Evolutionary conservation across 2,797 vertebrate species (phyloP), one percentile per base, ranked within the genome.

Genomic region (Corythornis leucogaster): DNA sequence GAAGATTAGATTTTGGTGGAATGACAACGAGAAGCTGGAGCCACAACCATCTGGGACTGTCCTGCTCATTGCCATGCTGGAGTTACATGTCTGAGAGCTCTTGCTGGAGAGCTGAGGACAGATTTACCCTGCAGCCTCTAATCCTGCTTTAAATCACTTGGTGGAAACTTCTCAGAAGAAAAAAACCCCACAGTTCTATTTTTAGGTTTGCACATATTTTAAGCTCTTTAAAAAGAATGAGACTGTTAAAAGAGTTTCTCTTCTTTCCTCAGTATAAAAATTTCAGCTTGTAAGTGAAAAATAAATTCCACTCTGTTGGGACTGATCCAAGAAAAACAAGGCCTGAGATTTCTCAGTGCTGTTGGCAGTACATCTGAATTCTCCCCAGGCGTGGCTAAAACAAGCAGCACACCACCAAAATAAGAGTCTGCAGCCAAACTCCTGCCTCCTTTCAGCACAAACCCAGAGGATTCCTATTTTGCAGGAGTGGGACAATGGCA

Each of bases 241-340:
- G n/a, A 74, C 85, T 46, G 57, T 89, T 57, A 91, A 55, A 88
- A 92, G 66, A 76, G 91, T 69, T 94, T 78, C 67, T 81, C 74
- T 70, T 40, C 62, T 96, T 94, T 48, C 78, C 66, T 88, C 92
- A 17, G 66, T 33, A 96, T 5, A 38, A 96, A 85, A 92, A 93
- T 94, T 66, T 96, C 83, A 87, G 92, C 96, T 96, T 74, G 80
- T 82, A 85, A 96, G 88, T 95, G 96, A 96, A 97, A 97, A 96
- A 96, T 87, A 96, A 96, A 96, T 96, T 97, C 95, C 94, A 93
- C 88, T 97, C 87, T 48, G 83, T 80, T 93, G 90, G 89, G 92
- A 85, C 1, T 9, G 28, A 92, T 79, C 96, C 97, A 97, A 97
- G 92, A 90, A 97, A 97, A 98, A 97, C 92, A 97, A 96, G 91